Evolutionary conservation across 2,888 invertebrate species (phyloP).

Genomic region (Aquatica leii): DNA sequence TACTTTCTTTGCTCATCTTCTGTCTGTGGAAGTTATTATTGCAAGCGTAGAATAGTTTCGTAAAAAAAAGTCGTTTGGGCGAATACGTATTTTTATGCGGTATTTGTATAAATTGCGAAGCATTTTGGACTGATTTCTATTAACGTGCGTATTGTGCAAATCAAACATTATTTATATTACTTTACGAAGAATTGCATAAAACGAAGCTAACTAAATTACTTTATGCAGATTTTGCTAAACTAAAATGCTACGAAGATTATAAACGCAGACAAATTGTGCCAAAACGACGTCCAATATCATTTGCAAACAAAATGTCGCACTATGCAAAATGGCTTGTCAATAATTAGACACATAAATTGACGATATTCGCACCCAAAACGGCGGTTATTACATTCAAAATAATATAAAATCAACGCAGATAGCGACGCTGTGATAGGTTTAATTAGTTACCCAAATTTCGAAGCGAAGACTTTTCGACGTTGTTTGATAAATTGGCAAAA

Average conservation of each 20-base stretch:
- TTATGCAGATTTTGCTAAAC: constrained; percentile 33
- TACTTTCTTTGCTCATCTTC: constrained; percentile 42
- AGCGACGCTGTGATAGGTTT: constrained; percentile 58
- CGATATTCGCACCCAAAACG: constrained; percentile 61
- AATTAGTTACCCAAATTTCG: constrained; percentile 61
- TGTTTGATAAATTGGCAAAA: constrained; percentile 22
- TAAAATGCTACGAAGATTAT: constrained; percentile 15
- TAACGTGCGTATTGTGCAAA: too few species aligned
- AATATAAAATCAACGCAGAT: constrained; percentile 55
- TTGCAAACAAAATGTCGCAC: constrained; percentile 55
- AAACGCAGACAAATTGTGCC: constrained; percentile 28
- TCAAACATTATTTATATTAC: too few species aligned
- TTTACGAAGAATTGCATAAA: constrained; percentile 25
- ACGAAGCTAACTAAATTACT: constrained; percentile 39
- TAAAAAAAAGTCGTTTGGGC: constrained; percentile 56
- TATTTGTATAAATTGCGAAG: constrained; percentile 33
- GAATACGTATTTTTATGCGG: constrained; percentile 56
- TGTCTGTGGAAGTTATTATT: constrained; percentile 59
- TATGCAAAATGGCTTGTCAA: constrained; percentile 49
- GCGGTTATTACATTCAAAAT: constrained; percentile 52
- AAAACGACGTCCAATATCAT: constrained; percentile 32
- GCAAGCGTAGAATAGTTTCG: constrained; percentile 47
- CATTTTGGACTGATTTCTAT: constrained; percentile 33
- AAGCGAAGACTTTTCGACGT: constrained; percentile 49
- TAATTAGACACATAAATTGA: constrained; percentile 49